Evolutionary conservation across 2,888 invertebrate species (phyloP).

Genomic region (Ochlodes sylvanus): DNA sequence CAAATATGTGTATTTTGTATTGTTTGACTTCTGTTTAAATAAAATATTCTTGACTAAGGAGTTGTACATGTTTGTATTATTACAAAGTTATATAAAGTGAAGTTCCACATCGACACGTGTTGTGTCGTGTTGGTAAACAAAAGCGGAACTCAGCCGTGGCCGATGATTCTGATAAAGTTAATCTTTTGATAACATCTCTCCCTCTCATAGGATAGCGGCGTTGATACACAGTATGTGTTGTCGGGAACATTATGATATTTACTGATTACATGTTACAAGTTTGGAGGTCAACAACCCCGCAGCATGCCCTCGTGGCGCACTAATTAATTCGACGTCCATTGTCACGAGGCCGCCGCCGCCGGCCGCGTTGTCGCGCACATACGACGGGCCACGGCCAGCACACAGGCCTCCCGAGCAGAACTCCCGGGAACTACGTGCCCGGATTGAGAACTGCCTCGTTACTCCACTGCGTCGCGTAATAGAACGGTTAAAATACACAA

Average conservation of each 20-base stretch:
- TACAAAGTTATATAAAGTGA: no score
- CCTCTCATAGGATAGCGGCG: not conserved
- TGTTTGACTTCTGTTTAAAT: no score
- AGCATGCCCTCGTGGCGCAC: conserved; percentile 7
- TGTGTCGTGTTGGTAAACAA: not conserved
- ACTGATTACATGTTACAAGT: conserved; percentile 31
- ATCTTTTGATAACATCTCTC: conserved; percentile 23
- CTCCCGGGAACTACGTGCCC: conserved; percentile 21
- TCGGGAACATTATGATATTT: conserved; percentile 15
- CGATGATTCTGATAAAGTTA: not conserved
- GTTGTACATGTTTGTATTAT: no score
- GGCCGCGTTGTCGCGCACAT: conserved; percentile 9
- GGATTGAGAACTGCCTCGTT: conserved; percentile 21
- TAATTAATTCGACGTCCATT: conserved; percentile 35
- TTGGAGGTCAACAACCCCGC: conserved; percentile 29
- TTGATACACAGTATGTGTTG: not conserved
- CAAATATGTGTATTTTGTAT: no score
- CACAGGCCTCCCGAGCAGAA: not conserved
- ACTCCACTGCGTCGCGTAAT: not conserved
- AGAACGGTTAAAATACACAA: no score
- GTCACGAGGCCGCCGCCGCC: conserved; percentile 13
- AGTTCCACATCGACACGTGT: not conserved
- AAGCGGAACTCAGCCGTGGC: not conserved
- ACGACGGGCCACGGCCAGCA: not conserved
- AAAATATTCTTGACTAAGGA: no score